Base-by-base conservation (phyloP, 2,113 vertebrate genomes). In the Jaculus jaculus region DNA sequence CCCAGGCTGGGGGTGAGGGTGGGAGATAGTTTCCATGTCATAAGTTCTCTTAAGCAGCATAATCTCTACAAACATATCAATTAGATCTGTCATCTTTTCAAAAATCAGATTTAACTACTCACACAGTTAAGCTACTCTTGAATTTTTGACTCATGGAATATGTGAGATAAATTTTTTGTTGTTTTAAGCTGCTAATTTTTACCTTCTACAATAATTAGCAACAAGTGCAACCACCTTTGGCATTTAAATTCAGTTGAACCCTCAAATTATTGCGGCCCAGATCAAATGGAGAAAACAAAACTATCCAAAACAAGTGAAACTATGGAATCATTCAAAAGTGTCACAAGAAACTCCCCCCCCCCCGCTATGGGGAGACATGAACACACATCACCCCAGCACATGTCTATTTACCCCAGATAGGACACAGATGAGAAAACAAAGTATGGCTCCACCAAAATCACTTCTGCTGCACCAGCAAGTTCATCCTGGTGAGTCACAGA, bases 101-200 rank as follows among this genome's bases (percentile, higher is more conserved):
- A 58, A 84, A 16, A 90, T 17, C 11, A 77, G 28, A 12, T 80
- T 77, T 26, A 95, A 51, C 20, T 0, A 21, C 6, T 32, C 26
- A 58, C 3, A 11, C 34, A 92, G 21, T 60, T 68, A 72, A 69
- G 18, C 11, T 90, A 12, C 12, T 93, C 5, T 73, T 24, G 75
- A 30, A 61, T 89, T 63, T 32, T 17, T 37, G 69, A 60, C 10
- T 0, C 32, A 47, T 4, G 54, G 79, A 84, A 51, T 84, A 34
- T 66, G 17, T 24, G 39, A 92, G 28, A 51, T 21, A 85, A 91
- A 65, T 85, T 68, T 92, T 60, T 20, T 95, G 24, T 58, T 85
- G 30, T 16, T 18, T 85, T 63, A 63, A 58, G 37, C 7, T 66
- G 7, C 18, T 86, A 58, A 42, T 12, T 92, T 72, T 95, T 93